Percentiles rank a stretch among this genome's conserved stretches.
Evolutionary conservation across 64 coral and sea anemone genomes (phyloP).

Genomic region (Stichodactyla helianthus): DNA sequence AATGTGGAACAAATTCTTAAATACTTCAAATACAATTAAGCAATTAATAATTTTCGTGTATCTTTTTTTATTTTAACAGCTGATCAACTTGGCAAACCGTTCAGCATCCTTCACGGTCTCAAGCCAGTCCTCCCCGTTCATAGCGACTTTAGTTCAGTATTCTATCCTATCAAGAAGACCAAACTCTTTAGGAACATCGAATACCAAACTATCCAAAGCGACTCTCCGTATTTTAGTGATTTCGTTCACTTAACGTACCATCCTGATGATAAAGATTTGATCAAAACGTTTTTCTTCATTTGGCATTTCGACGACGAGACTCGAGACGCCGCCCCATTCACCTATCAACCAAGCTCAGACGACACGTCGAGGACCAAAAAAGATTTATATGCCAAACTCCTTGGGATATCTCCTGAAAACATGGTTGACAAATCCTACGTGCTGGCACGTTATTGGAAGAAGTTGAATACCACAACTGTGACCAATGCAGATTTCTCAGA

Average conservation of each 20-base stretch:
- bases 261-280: constrained; percentile 36
- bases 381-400: constrained; percentile 12
- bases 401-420: constrained; percentile 52
- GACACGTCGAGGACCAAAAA: background rate
- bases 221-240: constrained; percentile 10
- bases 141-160: background rate
- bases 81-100: too few relatives aligned
- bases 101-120: too few relatives aligned
- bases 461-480: constrained; percentile 5
- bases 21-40: too few relatives aligned
- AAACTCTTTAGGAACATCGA: constrained; percentile 32
- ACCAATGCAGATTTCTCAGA: constrained; percentile 28
- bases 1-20: too few relatives aligned
- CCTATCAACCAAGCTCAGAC: constrained; percentile 20
- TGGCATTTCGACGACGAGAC: constrained; percentile 42
- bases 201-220: background rate
- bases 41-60: too few relatives aligned
- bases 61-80: too few relatives aligned
- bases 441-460: constrained; percentile 54
- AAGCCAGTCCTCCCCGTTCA: constrained; percentile 16
- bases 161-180: constrained; percentile 25
- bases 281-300: constrained; percentile 36
- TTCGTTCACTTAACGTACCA: constrained; percentile 35
- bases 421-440: constrained; percentile 44
- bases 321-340: constrained; percentile 28